Percentiles rank a stretch among this genome's conserved stretches.
phyloP scores from a whole-genome alignment of 1,140 invertebrate genomes.

The Zaprionus ghesquierei region DNA sequence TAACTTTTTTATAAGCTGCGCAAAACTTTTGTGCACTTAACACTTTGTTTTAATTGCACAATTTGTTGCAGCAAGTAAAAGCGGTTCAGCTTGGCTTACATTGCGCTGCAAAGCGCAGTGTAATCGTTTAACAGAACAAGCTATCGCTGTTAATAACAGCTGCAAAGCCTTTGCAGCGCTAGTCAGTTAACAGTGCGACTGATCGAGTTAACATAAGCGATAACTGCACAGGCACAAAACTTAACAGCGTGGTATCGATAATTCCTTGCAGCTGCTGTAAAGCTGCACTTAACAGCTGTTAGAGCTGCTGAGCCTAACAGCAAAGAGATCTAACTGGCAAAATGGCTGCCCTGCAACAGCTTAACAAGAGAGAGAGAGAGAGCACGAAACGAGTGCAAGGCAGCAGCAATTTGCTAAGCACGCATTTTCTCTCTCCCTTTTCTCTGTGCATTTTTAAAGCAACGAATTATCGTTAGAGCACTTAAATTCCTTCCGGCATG shows the following conservation, averaged over 20 bases:
- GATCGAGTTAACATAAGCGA: not conserved
- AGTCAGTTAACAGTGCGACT: not conserved
- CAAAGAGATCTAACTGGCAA: not conserved
- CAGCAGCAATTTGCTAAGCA: no score
- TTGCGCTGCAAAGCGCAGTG: not conserved
- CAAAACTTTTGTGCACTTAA: not conserved
- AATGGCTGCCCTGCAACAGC: not conserved
- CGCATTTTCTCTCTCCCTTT: no score
- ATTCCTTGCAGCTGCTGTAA: no score
- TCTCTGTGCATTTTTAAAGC: not conserved
- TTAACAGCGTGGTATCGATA: no score
- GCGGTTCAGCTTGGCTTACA: not conserved
- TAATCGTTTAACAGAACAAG: not conserved
- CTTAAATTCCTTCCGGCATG: slow-evolving; percentile 3
- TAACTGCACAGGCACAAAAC: no score
- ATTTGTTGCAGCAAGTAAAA: not conserved
- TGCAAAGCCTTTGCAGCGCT: no score
- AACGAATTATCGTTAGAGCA: slow-evolving; percentile 6
- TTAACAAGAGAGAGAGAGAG: not conserved
- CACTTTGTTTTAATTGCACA: not conserved
- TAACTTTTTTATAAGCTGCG: not conserved
- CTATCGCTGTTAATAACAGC: no score
- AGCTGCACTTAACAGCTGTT: not conserved
- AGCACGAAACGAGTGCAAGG: no score
- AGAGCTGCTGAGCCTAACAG: not conserved